A percentile compares a stretch with the other conserved stretches of the same genome.
These are phyloP conservation scores for Plagiodera versicolora DNA, from an alignment of 2,888 invertebrate species.

Conservation along the genomic window DNA sequence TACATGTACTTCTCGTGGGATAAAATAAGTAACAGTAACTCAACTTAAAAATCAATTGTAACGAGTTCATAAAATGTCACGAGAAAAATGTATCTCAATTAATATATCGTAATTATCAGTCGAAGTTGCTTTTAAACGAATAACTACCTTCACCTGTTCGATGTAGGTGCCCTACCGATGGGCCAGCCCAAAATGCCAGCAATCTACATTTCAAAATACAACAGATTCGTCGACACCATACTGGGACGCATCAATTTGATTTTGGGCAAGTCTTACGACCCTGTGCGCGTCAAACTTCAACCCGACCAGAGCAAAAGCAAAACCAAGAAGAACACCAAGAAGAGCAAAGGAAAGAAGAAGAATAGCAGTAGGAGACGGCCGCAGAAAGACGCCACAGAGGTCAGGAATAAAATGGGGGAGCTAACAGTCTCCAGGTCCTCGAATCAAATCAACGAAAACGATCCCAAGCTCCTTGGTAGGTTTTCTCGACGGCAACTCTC, in stretches of 20 bases:
- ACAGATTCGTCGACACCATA: slow-evolving; percentile 82
- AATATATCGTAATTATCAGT: no score
- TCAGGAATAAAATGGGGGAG: slow-evolving; percentile 50
- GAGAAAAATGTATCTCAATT: no score
- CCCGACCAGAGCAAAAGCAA: slow-evolving; percentile 57
- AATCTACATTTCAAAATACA: slow-evolving; percentile 78
- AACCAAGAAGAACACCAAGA: slow-evolving; percentile 43
- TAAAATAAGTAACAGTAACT: no score
- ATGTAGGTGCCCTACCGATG: slow-evolving; percentile 48
- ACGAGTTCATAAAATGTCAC: no score
- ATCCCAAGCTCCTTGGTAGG: slow-evolving; percentile 24
- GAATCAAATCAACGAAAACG: slow-evolving; percentile 19
- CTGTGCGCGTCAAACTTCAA: slow-evolving; percentile 76
- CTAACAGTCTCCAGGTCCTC: slow-evolving; percentile 44
- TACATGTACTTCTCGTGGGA: no score
- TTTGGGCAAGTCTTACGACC: slow-evolving; percentile 78
- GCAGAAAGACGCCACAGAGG: slow-evolving; percentile 12
- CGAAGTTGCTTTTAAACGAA: no score
- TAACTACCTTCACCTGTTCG: slow-evolving; percentile 2
- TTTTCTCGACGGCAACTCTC: background rate
- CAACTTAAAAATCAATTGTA: no score
- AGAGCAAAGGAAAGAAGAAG: slow-evolving; percentile 34
- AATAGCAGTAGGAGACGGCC: slow-evolving; percentile 14
- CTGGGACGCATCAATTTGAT: slow-evolving; percentile 81
- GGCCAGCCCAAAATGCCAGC: slow-evolving; percentile 60